Evolutionary conservation across 2,888 invertebrate species (phyloP).

Genomic region (Liopterus haemorrhoidalis): DNA sequence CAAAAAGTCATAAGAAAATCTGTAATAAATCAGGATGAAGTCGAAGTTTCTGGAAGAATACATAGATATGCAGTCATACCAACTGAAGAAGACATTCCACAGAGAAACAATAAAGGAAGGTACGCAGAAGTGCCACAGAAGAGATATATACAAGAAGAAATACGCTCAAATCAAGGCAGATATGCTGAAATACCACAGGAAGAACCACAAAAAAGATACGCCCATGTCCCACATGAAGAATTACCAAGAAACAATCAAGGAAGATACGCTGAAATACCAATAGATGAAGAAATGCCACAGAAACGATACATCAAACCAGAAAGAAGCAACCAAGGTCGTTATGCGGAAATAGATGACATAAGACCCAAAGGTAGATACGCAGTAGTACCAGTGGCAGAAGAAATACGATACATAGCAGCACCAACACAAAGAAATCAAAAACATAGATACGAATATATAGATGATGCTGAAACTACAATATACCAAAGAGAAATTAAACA

Average conservation of each 20-base stretch:
- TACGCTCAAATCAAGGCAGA: conserved; percentile 49
- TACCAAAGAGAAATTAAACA: conserved; percentile 22
- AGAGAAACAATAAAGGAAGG: conserved; percentile 27
- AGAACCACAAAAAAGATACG: conserved; percentile 45
- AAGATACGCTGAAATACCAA: conserved; percentile 44
- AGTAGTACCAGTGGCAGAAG: conserved; percentile 40
- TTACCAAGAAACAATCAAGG: conserved; percentile 30
- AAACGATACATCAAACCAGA: conserved; percentile 41
- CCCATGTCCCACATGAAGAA: conserved; percentile 39
- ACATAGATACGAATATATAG: conserved; percentile 36
- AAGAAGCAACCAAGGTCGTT: conserved; percentile 50
- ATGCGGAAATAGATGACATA: conserved; percentile 49
- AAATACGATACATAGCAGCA: conserved; percentile 37
- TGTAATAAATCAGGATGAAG: conserved; percentile 44
- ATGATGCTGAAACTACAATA: no score
- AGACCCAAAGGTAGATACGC: conserved; percentile 40
- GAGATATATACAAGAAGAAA: conserved; percentile 55
- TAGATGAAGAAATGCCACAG: conserved; percentile 42
- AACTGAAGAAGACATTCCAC: conserved; percentile 53
- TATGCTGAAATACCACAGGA: conserved; percentile 57
- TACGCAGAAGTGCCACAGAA: conserved; percentile 18
- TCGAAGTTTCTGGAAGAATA: conserved; percentile 52
- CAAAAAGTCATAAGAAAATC: conserved; percentile 29
- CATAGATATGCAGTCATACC: conserved; percentile 61
- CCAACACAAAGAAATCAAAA: conserved; percentile 35